Percentiles rank a stretch among this genome's conserved stretches.
Evolutionary conservation across 2,797 vertebrate species (phyloP).

Genomic region (Danio tinwini): DNA sequence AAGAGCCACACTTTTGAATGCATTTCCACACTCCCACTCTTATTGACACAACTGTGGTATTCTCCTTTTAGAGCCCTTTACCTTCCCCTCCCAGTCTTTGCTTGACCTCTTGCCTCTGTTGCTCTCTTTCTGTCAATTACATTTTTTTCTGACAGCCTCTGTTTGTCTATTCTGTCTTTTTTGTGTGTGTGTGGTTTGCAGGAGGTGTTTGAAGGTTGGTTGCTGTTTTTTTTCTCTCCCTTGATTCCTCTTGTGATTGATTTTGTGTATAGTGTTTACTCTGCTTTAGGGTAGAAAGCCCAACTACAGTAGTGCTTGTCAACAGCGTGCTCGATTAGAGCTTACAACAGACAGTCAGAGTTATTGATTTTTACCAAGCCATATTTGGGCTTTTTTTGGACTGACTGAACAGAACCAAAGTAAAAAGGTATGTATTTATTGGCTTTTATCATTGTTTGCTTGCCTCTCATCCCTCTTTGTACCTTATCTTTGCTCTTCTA

Average conservation of each 20-base stretch:
- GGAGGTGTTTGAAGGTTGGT: constrained; percentile 60
- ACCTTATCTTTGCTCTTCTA: constrained; percentile 55
- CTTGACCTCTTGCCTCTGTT: constrained; percentile 26
- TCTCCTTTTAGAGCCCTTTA: not conserved
- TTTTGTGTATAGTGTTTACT: constrained; percentile 32
- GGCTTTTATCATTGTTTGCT: not conserved
- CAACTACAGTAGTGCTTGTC: not conserved
- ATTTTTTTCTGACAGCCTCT: constrained; percentile 44
- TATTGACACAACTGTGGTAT: constrained; percentile 14
- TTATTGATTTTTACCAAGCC: not conserved
- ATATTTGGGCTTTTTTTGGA: not conserved
- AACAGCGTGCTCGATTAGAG: not conserved
- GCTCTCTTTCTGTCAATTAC: constrained; percentile 19
- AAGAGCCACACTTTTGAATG: constrained; percentile 1
- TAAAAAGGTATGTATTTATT: not conserved
- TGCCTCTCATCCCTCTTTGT: not conserved
- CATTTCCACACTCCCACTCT: constrained; percentile 9
- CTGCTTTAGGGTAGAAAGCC: constrained; percentile 23
- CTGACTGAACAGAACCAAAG: not conserved
- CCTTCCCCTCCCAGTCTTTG: constrained; percentile 3
- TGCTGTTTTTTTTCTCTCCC: constrained; percentile 32
- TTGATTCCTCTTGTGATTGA: constrained; percentile 26
- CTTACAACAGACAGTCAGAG: not conserved
- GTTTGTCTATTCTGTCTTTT: constrained; percentile 46
- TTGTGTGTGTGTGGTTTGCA: constrained; percentile 41